These are phyloP conservation scores for Caenorhabditis afra DNA, from an alignment of 2,888 invertebrate species.

Conservation along the genomic window DNA sequence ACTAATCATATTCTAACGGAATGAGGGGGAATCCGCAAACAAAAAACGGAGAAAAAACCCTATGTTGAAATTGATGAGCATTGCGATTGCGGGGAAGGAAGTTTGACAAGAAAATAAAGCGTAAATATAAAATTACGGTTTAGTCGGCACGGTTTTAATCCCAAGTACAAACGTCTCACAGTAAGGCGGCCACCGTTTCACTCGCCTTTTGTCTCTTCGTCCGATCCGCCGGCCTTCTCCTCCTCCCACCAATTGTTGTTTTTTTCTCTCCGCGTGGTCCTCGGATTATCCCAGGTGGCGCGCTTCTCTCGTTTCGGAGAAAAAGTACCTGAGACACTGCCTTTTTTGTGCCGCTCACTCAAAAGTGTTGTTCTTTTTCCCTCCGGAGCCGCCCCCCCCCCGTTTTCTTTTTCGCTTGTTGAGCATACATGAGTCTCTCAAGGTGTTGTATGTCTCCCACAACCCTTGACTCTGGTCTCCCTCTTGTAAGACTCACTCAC, in stretches of 20 bases:
- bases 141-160: slow-evolving; percentile 42
- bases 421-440: slow-evolving; percentile 55
- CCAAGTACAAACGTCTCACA: slow-evolving; percentile 41
- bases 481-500: slow-evolving; percentile 44
- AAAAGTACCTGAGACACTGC: slow-evolving; percentile 1
- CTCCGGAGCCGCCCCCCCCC: background rate
- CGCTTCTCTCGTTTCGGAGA: background rate
- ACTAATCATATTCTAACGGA: slow-evolving; percentile 16
- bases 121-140: slow-evolving; percentile 41
- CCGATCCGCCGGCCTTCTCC: background rate
- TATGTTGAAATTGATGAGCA: slow-evolving; percentile 15
- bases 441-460: slow-evolving; percentile 52
- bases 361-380: slow-evolving; percentile 48
- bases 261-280: slow-evolving; percentile 38
- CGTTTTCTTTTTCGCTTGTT: slow-evolving; percentile 35
- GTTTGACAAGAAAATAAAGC: slow-evolving; percentile 18
- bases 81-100: background rate
- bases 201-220: slow-evolving; percentile 35
- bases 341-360: slow-evolving; percentile 26
- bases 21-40: slow-evolving; percentile 45
- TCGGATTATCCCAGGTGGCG: slow-evolving; percentile 27
- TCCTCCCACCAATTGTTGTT: slow-evolving; percentile 13
- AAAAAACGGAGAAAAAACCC: slow-evolving; percentile 9
- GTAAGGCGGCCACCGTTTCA: slow-evolving; percentile 39
- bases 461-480: slow-evolving; percentile 45